Percentiles rank a stretch among this genome's conserved stretches.
phyloP scores from a whole-genome alignment of 1,140 invertebrate genomes.

The Drosophila funebris region DNA sequence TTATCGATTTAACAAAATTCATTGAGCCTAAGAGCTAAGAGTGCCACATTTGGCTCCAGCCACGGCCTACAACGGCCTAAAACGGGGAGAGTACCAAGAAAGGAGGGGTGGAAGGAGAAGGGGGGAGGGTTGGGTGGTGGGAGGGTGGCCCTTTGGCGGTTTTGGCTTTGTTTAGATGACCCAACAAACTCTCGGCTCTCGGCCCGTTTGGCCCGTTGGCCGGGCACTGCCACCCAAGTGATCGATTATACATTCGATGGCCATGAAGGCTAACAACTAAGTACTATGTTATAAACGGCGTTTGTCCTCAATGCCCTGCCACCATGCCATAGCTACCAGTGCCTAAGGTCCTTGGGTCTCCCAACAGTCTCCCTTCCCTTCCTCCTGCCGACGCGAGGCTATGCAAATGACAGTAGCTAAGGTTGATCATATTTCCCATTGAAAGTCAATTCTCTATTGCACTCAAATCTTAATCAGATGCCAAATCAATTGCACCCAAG shows the following conservation, averaged over 20 bases:
- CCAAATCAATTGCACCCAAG: background rate
- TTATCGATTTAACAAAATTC: slow-evolving; percentile 81
- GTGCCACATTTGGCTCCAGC: slow-evolving; percentile 68
- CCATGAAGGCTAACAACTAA: slow-evolving; percentile 75
- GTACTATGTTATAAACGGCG: background rate
- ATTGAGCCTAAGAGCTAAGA: slow-evolving; percentile 56
- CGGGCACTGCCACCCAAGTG: slow-evolving; percentile 61
- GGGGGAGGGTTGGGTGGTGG: background rate
- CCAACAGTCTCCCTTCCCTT: too few relatives aligned
- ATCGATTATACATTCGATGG: slow-evolving; percentile 81
- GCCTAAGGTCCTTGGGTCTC: background rate
- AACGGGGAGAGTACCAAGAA: too few relatives aligned
- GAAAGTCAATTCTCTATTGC: background rate
- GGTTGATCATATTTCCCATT: background rate
- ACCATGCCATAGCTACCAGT: slow-evolving; percentile 24
- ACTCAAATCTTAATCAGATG: background rate
- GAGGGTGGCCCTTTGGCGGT: slow-evolving; percentile 20
- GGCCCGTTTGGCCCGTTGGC: slow-evolving; percentile 45
- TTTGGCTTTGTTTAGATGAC: slow-evolving; percentile 77
- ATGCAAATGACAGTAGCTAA: background rate
- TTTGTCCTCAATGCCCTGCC: slow-evolving; percentile 63
- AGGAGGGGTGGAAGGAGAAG: background rate
- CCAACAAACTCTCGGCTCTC: slow-evolving; percentile 69
- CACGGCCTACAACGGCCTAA: slow-evolving; percentile 23
- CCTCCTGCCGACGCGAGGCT: too few relatives aligned